Percentiles rank a stretch among this genome's conserved stretches.
Conservation (phyloP, 2,888 invertebrate species). For the Creontiades dilutus region DNA sequence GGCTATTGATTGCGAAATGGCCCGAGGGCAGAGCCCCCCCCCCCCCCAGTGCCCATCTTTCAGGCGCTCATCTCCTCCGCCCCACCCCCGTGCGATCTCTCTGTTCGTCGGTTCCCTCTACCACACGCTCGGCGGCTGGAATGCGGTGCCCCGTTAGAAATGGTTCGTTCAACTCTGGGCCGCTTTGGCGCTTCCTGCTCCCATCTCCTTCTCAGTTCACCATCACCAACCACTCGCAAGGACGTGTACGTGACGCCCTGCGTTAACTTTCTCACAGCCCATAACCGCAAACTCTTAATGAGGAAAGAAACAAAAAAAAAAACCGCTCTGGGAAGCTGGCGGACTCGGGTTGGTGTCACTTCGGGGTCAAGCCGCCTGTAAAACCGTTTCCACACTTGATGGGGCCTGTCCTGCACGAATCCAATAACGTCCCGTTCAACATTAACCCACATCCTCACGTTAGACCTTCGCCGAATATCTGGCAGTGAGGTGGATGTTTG, state of each 20-base stretch:
- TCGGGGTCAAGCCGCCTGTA: too few species aligned
- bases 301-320: not conserved
- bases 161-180: slow-evolving; percentile 71
- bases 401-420: too few species aligned
- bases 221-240: slow-evolving; percentile 47
- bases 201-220: not conserved
- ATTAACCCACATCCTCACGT: too few species aligned
- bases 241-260: slow-evolving; percentile 35
- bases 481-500: too few species aligned
- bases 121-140: slow-evolving; percentile 46
- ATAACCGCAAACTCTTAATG: slow-evolving; percentile 4
- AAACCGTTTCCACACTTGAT: too few species aligned
- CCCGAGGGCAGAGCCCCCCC: slow-evolving; percentile 18
- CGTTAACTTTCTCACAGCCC: slow-evolving; percentile 46
- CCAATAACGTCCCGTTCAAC: too few species aligned
- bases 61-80: slow-evolving; percentile 20
- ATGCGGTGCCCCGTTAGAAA: slow-evolving; percentile 72
- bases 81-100: not conserved
- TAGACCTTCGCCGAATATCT: too few species aligned
- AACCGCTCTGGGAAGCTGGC: not conserved
- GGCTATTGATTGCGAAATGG: slow-evolving; percentile 55
- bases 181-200: not conserved
- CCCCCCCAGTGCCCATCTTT: slow-evolving; percentile 17
- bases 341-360: not conserved
- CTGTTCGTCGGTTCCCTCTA: slow-evolving; percentile 4